A percentile compares a stretch with the other conserved stretches of the same genome.
Evolutionary conservation across 2,888 invertebrate genomes (phyloP).

Genomic region (Tetanocera ferruginea): DNA sequence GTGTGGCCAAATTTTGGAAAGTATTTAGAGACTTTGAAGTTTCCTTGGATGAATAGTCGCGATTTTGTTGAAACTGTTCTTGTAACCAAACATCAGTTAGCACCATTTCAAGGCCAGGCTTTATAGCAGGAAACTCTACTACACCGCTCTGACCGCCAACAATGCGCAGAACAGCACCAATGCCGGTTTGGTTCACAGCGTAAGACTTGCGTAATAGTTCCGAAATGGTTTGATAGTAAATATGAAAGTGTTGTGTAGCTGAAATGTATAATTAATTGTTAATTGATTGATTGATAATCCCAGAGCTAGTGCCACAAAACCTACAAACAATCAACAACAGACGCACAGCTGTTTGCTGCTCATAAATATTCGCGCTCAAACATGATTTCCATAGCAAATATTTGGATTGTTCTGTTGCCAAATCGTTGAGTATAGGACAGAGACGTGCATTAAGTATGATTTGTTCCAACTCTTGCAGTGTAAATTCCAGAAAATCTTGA

Average conservation of each 20-base stretch:
- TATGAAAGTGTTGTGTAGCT: constrained; percentile 67
- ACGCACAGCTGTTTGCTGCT: constrained; percentile 75
- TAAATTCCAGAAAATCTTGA: constrained; percentile 72
- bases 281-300: background rate
- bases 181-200: constrained; percentile 57
- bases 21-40: constrained; percentile 66
- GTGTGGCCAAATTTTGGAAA: constrained; percentile 70
- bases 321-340: constrained; percentile 73
- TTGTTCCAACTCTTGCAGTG: constrained; percentile 76
- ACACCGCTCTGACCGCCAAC: constrained; percentile 66
- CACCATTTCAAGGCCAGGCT: constrained; percentile 66
- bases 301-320: constrained; percentile 41
- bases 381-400: constrained; percentile 71
- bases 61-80: constrained; percentile 63
- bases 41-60: constrained; percentile 57
- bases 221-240: constrained; percentile 69
- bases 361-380: constrained; percentile 72
- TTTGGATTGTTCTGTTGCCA: constrained; percentile 74
- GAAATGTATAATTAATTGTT: constrained; percentile 26
- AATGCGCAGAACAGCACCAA: constrained; percentile 66
- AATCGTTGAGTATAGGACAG: constrained; percentile 72
- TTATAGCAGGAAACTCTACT: constrained; percentile 64
- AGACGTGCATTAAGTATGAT: constrained; percentile 71
- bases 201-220: constrained; percentile 64
- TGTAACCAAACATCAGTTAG: constrained; percentile 65